Evolutionary conservation across 2,113 vertebrate genomes (phyloP).

Genomic region (Chloropsis cyanopogon): DNA sequence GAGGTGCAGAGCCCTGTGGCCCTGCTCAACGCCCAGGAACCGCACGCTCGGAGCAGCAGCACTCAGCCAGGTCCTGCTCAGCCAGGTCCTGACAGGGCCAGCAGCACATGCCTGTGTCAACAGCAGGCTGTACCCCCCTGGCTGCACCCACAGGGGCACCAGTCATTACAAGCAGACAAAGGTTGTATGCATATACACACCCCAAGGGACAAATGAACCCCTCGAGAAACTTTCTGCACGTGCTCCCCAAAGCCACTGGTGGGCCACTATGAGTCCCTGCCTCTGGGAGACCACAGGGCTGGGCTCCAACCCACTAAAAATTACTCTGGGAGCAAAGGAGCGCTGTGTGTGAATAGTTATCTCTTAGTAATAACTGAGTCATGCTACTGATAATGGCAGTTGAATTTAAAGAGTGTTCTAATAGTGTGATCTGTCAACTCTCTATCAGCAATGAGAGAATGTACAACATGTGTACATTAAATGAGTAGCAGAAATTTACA

Average conservation of each 20-base stretch:
- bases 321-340: background rate
- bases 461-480: fast-evolving
- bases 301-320: background rate
- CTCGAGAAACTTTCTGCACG: background rate
- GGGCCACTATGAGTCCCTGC: background rate
- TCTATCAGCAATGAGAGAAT: background rate
- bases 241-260: background rate
- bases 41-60: background rate
- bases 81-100: background rate
- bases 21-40: background rate
- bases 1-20: background rate
- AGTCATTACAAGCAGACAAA: background rate
- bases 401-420: background rate
- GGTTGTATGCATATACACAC: background rate
- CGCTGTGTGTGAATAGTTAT: background rate
- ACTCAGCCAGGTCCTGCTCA: background rate
- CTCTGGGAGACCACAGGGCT: background rate
- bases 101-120: background rate
- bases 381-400: background rate
- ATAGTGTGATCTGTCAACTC: background rate
- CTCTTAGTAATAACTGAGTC: background rate
- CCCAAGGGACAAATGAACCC: background rate
- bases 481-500: background rate
- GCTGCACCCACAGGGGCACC: background rate
- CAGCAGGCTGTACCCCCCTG: background rate